These are phyloP conservation scores for Tupaia tana DNA, from an alignment of 2,113 vertebrate genomes.

Conservation along the genomic window DNA sequence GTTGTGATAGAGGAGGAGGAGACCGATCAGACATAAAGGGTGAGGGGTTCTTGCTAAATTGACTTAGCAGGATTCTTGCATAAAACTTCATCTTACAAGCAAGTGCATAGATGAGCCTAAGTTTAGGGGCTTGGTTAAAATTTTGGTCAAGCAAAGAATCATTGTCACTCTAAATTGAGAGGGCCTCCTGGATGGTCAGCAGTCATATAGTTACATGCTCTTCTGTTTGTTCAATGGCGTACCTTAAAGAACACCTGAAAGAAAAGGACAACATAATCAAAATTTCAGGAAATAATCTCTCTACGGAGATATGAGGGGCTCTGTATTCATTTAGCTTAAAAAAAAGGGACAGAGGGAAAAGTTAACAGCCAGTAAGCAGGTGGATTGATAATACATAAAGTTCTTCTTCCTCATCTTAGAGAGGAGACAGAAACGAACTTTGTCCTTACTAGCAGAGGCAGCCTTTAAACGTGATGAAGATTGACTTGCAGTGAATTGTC, in stretches of 20 bases:
- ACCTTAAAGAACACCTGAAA: background rate
- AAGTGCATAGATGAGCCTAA: background rate
- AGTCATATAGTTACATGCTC: background rate
- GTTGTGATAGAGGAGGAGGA: background rate
- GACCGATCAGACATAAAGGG: background rate
- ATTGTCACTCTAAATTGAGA: too few species aligned
- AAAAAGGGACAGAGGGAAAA: background rate
- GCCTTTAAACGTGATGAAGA: background rate
- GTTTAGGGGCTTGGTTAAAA: background rate
- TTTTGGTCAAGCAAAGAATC: background rate
- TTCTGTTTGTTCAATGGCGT: background rate
- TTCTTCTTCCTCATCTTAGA: background rate
- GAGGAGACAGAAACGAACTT: background rate
- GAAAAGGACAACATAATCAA: background rate
- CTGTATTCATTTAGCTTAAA: background rate
- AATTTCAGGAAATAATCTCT: background rate
- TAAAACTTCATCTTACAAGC: background rate
- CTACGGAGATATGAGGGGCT: background rate
- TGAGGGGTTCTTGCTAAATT: background rate
- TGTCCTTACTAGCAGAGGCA: background rate
- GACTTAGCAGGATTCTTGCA: background rate
- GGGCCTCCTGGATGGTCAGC: accelerated
- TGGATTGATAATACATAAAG: background rate
- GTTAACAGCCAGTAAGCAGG: background rate
- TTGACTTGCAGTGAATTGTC: background rate